Evolutionary conservation across 2,888 invertebrate genomes (phyloP).

Genomic region (Volucella inflata): DNA sequence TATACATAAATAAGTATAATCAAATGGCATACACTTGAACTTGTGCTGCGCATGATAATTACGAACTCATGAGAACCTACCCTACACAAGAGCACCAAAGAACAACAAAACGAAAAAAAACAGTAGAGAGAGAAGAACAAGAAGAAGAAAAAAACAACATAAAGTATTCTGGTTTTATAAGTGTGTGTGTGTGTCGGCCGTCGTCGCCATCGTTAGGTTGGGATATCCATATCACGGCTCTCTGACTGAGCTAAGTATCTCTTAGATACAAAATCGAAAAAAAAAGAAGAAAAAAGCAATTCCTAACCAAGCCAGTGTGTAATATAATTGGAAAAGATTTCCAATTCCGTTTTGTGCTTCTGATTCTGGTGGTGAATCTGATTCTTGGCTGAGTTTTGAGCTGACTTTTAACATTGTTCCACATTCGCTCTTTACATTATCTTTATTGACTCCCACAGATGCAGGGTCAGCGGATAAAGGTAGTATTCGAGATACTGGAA

Average conservation of each 20-base stretch:
- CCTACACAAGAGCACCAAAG: constrained; percentile 47
- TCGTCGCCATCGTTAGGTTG: constrained; percentile 6
- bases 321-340: constrained; percentile 45
- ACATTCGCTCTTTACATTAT: constrained; percentile 34
- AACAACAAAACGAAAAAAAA: no score
- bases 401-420: constrained; percentile 44
- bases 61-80: constrained; percentile 58
- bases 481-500: neutral
- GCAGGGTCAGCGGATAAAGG: neutral
- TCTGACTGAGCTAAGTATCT: constrained; percentile 32
- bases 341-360: neutral
- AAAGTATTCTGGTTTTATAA: neutral
- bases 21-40: constrained; percentile 68
- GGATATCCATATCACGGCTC: constrained; percentile 2
- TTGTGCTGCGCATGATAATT: constrained; percentile 66
- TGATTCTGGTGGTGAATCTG: constrained; percentile 45
- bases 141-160: neutral
- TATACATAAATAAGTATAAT: constrained; percentile 31
- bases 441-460: constrained; percentile 36
- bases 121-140: neutral
- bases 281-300: neutral
- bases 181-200: constrained; percentile 7
- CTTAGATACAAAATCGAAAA: neutral
- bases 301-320: constrained; percentile 18
- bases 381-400: neutral